Evolutionary conservation across 2,113 vertebrate species (phyloP).

Genomic region (Diphyllodes magnificus): DNA sequence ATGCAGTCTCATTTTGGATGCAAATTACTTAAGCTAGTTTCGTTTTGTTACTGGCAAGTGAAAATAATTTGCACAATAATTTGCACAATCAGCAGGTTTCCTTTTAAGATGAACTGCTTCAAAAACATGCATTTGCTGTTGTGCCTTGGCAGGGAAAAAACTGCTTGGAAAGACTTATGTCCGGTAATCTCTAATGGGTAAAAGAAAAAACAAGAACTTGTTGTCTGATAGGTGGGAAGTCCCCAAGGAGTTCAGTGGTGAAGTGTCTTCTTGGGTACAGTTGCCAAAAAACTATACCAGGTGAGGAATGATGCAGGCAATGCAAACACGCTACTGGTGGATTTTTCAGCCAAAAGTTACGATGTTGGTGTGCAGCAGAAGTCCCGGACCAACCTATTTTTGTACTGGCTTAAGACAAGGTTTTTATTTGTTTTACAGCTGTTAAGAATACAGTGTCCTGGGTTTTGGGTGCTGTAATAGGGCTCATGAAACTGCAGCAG

Average conservation of each 20-base stretch:
- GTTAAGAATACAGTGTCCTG: not conserved
- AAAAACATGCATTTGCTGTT: not conserved
- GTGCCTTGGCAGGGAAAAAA: not conserved
- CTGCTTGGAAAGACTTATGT: not conserved
- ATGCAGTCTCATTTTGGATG: not conserved
- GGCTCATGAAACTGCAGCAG: not conserved
- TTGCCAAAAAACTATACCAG: not conserved
- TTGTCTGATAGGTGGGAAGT: not conserved
- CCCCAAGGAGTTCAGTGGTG: accelerated
- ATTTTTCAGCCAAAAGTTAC: not conserved
- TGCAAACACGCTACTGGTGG: accelerated
- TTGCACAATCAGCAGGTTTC: not conserved
- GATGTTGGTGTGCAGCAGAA: not conserved
- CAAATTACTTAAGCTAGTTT: not conserved
- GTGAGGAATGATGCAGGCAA: not conserved
- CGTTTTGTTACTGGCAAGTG: not conserved
- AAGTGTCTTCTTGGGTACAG: not conserved
- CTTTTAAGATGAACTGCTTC: not conserved
- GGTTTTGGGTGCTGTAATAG: not conserved
- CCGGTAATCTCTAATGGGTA: not conserved
- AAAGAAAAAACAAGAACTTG: not conserved
- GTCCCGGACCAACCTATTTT: not conserved
- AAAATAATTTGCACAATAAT: not conserved
- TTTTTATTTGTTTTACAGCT: not conserved
- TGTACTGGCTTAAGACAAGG: not conserved